Evolutionary conservation across 1,140 invertebrate genomes (phyloP).

Genomic region (Mamestra configurata): DNA sequence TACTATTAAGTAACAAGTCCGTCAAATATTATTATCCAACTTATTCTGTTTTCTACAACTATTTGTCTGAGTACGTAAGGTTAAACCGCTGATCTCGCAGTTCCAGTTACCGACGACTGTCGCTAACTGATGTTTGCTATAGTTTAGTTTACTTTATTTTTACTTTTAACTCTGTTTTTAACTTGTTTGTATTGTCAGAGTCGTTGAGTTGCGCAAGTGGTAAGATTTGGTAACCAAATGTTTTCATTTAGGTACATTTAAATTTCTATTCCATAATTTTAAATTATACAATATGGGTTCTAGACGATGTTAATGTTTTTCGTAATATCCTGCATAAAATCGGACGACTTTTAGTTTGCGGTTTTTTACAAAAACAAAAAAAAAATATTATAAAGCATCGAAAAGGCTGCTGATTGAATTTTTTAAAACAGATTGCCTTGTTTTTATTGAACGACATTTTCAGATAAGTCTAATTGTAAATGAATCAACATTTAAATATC

Average conservation of each 20-base stretch:
- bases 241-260: background rate
- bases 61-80: background rate
- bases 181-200: background rate
- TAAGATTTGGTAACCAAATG: background rate
- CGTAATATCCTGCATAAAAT: background rate
- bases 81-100: background rate
- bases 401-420: too few species aligned
- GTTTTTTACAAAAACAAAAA: too few species aligned
- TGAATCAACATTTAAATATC: too few species aligned
- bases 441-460: too few species aligned
- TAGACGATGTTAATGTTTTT: background rate
- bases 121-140: background rate
- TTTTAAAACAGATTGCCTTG: too few species aligned
- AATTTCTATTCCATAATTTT: conserved; percentile 1
- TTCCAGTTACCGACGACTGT: background rate
- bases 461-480: too few species aligned
- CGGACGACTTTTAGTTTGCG: too few species aligned
- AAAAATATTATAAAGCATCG: too few species aligned
- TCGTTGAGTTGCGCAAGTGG: background rate
- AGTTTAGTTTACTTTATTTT: background rate
- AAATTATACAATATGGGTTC: conserved; percentile 1
- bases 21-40: too few species aligned
- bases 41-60: too few species aligned
- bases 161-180: background rate
- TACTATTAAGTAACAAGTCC: too few species aligned